A percentile compares a stretch with the other conserved stretches of the same genome.
phyloP scores from a whole-genome alignment of 2,797 vertebrate species.

The Dallia pectoralis region DNA sequence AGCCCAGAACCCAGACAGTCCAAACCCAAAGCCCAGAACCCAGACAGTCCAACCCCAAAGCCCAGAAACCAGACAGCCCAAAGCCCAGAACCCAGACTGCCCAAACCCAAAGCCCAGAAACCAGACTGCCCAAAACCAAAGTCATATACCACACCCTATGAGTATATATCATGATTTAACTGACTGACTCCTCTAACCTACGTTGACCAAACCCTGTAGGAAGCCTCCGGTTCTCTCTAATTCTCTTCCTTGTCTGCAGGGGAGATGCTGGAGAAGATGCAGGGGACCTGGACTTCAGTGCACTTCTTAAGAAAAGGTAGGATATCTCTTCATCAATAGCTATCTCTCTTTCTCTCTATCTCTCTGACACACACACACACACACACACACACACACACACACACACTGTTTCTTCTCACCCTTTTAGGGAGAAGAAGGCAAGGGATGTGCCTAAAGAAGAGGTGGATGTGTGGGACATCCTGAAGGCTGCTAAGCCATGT shows the following conservation, averaged over 20 bases:
- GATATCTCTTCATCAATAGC: neutral
- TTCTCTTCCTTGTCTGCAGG: constrained; percentile 51
- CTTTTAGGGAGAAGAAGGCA: constrained; percentile 71
- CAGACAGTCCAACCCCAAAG: too few relatives aligned
- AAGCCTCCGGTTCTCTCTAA: neutral
- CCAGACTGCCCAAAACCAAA: too few relatives aligned
- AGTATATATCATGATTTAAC: neutral
- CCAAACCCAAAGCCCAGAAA: too few relatives aligned
- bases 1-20: too few relatives aligned
- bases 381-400: neutral
- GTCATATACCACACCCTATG: too few relatives aligned
- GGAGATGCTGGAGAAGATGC: constrained; percentile 75
- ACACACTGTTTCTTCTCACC: neutral
- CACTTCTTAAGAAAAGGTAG: constrained; percentile 88
- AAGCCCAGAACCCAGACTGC: too few relatives aligned
- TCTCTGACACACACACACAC: neutral
- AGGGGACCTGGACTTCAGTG: constrained; percentile 89
- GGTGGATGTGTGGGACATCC: constrained; percentile 85
- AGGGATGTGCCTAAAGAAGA: constrained; percentile 72
- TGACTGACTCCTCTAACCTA: neutral
- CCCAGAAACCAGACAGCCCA: too few relatives aligned
- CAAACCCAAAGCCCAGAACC: too few relatives aligned
- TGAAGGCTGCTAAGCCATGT: constrained; percentile 85
- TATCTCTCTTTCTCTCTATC: neutral
- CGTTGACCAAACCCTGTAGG: neutral